Percentiles rank a stretch among this genome's conserved stretches.
These are phyloP conservation scores for Novumbra hubbsi DNA, from an alignment of 2,797 vertebrate genomes.

Conservation along the genomic window DNA sequence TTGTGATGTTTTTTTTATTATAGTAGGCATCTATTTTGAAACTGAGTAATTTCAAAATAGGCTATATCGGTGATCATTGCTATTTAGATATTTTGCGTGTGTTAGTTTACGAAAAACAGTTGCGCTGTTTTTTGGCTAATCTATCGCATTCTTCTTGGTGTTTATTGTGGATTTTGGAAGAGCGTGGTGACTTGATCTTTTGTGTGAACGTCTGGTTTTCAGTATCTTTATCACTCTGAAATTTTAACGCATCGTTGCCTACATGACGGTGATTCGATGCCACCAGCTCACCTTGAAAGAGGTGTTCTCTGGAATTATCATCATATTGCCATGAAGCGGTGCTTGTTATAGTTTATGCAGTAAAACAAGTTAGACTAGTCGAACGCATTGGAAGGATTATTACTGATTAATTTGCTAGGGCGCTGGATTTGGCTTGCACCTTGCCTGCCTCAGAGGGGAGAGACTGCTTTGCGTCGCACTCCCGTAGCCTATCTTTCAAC, in stretches of 20 bases:
- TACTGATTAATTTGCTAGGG: not conserved
- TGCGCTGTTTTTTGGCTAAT: slow-evolving; percentile 26
- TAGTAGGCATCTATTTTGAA: not conserved
- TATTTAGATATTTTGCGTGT: slow-evolving; percentile 34
- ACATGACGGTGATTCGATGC: slow-evolving; percentile 5
- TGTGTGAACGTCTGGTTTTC: slow-evolving; percentile 43
- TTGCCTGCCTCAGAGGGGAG: not conserved
- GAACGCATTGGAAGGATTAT: not conserved
- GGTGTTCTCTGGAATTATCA: slow-evolving; percentile 10
- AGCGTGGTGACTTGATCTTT: slow-evolving; percentile 62
- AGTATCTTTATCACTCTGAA: slow-evolving; percentile 37
- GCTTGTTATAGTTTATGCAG: not conserved
- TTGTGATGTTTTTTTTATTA: not conserved
- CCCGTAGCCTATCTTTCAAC: slow-evolving; percentile 3
- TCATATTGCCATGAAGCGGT: not conserved
- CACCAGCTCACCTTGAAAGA: slow-evolving; percentile 39
- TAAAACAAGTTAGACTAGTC: not conserved
- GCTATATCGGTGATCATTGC: not conserved
- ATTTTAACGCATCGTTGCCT: slow-evolving; percentile 39
- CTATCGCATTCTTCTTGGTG: slow-evolving; percentile 36
- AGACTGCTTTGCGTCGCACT: not conserved
- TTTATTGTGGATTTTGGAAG: slow-evolving; percentile 62
- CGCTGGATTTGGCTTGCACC: not conserved
- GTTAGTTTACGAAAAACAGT: slow-evolving; percentile 60
- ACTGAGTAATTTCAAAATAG: not conserved